Evolutionary conservation across 2,888 invertebrate genomes (phyloP).

Genomic region (Lobophora halterata): DNA sequence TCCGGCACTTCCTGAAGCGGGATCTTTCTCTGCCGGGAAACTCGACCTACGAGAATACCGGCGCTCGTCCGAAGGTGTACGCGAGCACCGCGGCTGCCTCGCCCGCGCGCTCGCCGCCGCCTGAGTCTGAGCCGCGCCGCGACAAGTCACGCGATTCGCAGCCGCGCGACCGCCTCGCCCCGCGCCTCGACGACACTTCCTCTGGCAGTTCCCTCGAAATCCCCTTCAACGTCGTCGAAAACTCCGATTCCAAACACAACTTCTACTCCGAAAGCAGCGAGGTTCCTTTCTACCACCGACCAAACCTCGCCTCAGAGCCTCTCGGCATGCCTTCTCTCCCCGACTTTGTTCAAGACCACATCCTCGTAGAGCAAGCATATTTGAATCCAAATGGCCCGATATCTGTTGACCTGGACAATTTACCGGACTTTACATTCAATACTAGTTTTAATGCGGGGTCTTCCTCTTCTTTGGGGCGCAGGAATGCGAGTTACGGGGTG

Average conservation of each 20-base stretch:
- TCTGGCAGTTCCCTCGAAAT: slow-evolving; percentile 72
- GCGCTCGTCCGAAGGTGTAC: slow-evolving; percentile 89
- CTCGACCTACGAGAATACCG: slow-evolving; percentile 84
- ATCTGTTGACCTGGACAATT: slow-evolving; percentile 82
- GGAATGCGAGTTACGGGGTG: slow-evolving; percentile 50
- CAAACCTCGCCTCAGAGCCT: slow-evolving; percentile 69
- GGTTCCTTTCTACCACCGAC: slow-evolving; percentile 66
- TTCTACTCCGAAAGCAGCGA: slow-evolving; percentile 66
- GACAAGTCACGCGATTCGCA: slow-evolving; percentile 58
- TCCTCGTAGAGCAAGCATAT: slow-evolving; percentile 89
- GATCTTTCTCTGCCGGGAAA: slow-evolving; percentile 78
- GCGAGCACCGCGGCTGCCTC: slow-evolving; percentile 75
- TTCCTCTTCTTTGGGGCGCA: slow-evolving; percentile 59
- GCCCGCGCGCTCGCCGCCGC: slow-evolving; percentile 71
- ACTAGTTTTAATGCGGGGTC: slow-evolving; percentile 70
- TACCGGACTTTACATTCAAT: slow-evolving; percentile 85
- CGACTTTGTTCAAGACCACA: slow-evolving; percentile 94
- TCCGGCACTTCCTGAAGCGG: slow-evolving; percentile 90
- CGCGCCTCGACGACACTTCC: slow-evolving; percentile 57
- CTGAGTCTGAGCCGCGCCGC: slow-evolving; percentile 55
- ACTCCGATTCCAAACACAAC: slow-evolving; percentile 73
- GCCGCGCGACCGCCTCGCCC: slow-evolving; percentile 47
- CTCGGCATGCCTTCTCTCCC: slow-evolving; percentile 85
- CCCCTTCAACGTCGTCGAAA: slow-evolving; percentile 74
- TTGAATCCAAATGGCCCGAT: slow-evolving; percentile 78